A percentile compares a stretch with the other conserved stretches of the same genome.
These are phyloP conservation scores for Sialis fuliginosa DNA, from an alignment of 2,888 invertebrate genomes.

Conservation along the genomic window DNA sequence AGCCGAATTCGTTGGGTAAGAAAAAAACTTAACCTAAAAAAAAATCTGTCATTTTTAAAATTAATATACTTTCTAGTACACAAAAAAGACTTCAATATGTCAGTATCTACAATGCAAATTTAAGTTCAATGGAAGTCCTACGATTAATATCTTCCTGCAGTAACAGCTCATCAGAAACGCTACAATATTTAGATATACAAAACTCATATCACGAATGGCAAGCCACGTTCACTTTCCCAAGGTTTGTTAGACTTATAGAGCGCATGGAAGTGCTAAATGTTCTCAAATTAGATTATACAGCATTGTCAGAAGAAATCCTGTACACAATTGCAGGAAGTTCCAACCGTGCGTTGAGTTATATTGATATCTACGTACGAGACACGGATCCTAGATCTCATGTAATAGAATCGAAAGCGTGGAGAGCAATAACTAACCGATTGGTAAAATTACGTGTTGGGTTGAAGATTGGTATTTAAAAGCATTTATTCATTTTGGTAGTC, in stretches of 20 bases:
- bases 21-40: constrained; percentile 2
- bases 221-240: constrained; percentile 13
- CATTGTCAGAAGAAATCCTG: constrained; percentile 24
- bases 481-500: constrained; percentile 10
- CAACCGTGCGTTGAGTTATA: constrained; percentile 18
- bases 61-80: constrained; percentile 17
- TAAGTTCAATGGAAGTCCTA: constrained; percentile 25
- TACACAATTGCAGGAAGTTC: constrained; percentile 24
- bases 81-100: constrained; percentile 24
- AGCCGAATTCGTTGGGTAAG: constrained; percentile 19
- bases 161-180: constrained; percentile 18
- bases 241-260: constrained; percentile 18
- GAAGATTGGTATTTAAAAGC: constrained; percentile 5
- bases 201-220: constrained; percentile 28
- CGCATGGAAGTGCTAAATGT: constrained; percentile 21
- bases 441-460: constrained; percentile 24
- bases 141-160: constrained; percentile 24
- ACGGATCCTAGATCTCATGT: constrained; percentile 24
- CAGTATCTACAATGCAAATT: constrained; percentile 26
- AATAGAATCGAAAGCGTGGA: constrained; percentile 25
- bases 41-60: neutral
- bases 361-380: constrained; percentile 26
- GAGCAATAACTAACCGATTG: constrained; percentile 21
- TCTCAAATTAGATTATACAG: constrained; percentile 28
- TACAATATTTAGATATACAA: constrained; percentile 25